phyloP scores from a whole-genome alignment of 2,797 vertebrate species.

The Rhinophrynus dorsalis region DNA sequence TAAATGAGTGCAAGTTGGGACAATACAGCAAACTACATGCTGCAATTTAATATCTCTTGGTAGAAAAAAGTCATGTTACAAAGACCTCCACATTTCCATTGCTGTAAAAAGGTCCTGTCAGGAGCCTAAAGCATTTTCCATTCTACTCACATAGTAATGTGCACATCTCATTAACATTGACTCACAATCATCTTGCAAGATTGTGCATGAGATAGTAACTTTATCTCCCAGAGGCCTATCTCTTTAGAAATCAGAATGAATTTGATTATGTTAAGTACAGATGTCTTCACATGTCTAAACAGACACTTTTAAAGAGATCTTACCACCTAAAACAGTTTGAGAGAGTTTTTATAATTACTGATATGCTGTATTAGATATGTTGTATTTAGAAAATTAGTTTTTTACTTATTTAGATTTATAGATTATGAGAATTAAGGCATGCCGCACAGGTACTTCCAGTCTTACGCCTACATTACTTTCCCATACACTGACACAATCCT shows the following conservation, averaged over 20 bases:
- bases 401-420: too few species aligned
- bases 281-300: background rate
- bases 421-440: too few species aligned
- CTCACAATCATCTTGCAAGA: constrained; percentile 12
- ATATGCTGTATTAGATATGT: too few species aligned
- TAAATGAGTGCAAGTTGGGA: too few species aligned
- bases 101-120: background rate
- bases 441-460: too few species aligned
- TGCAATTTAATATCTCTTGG: background rate
- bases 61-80: constrained; percentile 19
- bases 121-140: constrained; percentile 26
- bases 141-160: background rate
- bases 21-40: too few species aligned
- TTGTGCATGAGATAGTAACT: constrained; percentile 16
- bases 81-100: constrained; percentile 5
- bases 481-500: too few species aligned
- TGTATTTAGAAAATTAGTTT: too few species aligned
- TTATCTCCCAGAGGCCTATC: constrained; percentile 14
- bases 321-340: too few species aligned
- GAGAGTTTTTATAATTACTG: too few species aligned
- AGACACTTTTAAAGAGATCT: background rate
- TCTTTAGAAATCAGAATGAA: constrained; percentile 11
- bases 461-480: too few species aligned
- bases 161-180: constrained; percentile 10
- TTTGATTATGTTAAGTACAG: constrained; percentile 24